phyloP scores from a whole-genome alignment of 2,888 invertebrate species.

The Prenolepis imparis region DNA sequence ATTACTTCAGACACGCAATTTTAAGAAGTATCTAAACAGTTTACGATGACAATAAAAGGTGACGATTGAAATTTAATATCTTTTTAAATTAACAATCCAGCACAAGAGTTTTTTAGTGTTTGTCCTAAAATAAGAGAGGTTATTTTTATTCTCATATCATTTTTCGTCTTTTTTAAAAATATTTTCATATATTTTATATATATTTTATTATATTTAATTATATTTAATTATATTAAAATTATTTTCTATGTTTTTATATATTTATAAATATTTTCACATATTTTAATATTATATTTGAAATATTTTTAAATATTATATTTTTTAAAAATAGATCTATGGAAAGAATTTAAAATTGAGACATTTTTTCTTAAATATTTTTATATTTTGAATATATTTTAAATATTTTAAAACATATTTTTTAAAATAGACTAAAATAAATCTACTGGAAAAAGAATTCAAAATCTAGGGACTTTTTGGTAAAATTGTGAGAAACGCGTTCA shows the following conservation, averaged over 20 bases:
- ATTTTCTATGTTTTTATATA: background rate
- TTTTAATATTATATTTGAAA: too few species aligned
- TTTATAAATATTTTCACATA: too few species aligned
- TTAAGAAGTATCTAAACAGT: background rate
- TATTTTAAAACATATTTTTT: background rate
- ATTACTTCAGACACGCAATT: background rate
- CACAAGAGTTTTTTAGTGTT: background rate
- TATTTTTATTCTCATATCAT: background rate
- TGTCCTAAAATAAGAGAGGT: too few species aligned
- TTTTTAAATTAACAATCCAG: background rate
- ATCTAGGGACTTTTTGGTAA: background rate
- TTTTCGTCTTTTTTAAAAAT: background rate
- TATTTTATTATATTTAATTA: too few species aligned
- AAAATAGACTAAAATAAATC: background rate
- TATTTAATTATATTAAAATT: background rate
- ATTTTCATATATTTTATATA: background rate
- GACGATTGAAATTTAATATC: background rate
- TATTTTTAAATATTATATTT: too few species aligned
- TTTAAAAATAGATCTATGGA: too few species aligned
- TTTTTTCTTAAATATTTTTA: too few species aligned
- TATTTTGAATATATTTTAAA: too few species aligned
- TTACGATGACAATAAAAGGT: too few species aligned
- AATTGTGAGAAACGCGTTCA: slow-evolving; percentile 43
- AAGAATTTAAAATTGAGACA: too few species aligned
- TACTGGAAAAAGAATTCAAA: background rate